Conservation (phyloP, 2,888 invertebrate genomes). For the Abscondita cerata region DNA sequence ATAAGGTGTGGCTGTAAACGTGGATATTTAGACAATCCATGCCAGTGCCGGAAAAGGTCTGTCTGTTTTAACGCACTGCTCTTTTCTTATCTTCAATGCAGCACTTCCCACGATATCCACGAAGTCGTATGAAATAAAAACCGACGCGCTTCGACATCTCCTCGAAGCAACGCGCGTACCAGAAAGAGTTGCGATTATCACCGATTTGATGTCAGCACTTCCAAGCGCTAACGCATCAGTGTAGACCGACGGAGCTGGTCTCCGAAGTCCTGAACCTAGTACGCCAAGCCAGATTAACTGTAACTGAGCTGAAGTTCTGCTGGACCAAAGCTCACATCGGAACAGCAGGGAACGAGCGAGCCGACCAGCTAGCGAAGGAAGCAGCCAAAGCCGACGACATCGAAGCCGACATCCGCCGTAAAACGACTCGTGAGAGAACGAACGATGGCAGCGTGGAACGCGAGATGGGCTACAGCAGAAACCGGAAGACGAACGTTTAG, state of each 20-base stretch:
- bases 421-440: neutral
- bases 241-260: neutral
- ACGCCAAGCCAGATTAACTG: neutral
- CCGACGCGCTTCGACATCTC: no score
- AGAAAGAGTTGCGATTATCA: no score
- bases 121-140: no score
- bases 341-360: neutral
- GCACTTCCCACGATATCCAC: no score
- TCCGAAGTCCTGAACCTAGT: neutral
- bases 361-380: constrained; percentile 3
- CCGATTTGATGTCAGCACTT: no score
- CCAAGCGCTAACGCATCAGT: no score
- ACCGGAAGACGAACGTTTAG: neutral
- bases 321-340: neutral
- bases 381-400: neutral
- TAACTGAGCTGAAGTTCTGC: neutral
- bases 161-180: no score
- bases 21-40: no score
- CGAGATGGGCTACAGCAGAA: neutral
- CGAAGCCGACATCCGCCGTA: neutral
- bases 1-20: no score
- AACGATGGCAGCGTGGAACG: neutral
- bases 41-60: no score
- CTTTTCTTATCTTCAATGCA: no score
- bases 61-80: no score